Evolutionary conservation across 2,888 invertebrate genomes (phyloP), one percentile per base, ranked within the genome.

Genomic region (Halictus quadricinctus): DNA sequence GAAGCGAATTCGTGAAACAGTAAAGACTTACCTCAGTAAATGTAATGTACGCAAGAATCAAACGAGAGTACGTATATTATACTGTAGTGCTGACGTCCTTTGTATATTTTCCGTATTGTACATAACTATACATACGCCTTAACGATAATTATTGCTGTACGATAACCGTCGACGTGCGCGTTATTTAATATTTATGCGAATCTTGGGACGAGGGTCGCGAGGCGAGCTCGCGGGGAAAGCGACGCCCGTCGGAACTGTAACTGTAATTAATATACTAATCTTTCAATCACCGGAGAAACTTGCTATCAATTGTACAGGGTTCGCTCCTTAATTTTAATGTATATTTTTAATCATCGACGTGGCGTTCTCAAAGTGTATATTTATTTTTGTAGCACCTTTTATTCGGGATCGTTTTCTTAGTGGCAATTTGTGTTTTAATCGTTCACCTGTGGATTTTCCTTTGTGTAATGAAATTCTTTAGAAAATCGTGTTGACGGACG

Each of bases 91-190:
- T 88, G 88, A 90, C 87, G 88, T 88, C 89, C 90, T 88, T 90
- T 91, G 91, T 91, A 91, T 89, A 91, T 91, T 90, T 91, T 91
- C 91, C 88, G 89, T 88, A 89, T 83, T 91, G 91, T 91, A 91
- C 82, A 91, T 91, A 91, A 83, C 79, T 89, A 91, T 90, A 91
- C 75, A 89, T 86, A 90, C 90, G 90, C 90, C 90, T 90, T 90
- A 88, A 75, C 83, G 84, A 81, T 89, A 89, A 89, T 83, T 85
- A 87, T 82, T 84, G 81, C 89, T 83, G 84, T 89, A 87, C 84
- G 87, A 88, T 82, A 87, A 82, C 83, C 79, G 89, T 88, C 89
- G 87, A 85, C 76, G 83, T 83, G 81, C 83, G 86, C 79, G 85
- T 84, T 89, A 87, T 90, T 88, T 88, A 87, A 87, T 89, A 89